Evolutionary conservation across 1,140 invertebrate species (phyloP), one percentile per base, ranked within the genome.

Genomic region (Drosophila ambigua): DNA sequence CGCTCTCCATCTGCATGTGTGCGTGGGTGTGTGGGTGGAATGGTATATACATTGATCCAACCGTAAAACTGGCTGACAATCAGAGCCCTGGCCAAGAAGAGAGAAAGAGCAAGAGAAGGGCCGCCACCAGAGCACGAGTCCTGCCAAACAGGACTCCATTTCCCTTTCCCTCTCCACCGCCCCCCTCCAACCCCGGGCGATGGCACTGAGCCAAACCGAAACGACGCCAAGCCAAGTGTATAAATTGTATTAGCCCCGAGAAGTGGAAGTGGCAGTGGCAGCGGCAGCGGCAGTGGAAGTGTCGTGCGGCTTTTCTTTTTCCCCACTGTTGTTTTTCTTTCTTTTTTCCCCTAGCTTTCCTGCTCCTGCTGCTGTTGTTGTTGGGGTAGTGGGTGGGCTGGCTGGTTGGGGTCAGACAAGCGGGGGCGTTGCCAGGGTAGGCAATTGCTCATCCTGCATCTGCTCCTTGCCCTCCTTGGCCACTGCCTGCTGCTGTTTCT

Each of bases 11-110:
- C n/a, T n/a, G n/a, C n/a, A n/a, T 16, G 16, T 20, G 20, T 20
- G 48, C 65, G 71, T 67, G 62, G 69, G 39, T 75, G 58, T 79
- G 67, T 75, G 66, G 66, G 79, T 77, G 71, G 74, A 67, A 87
- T 54, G 78, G 82, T 74, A 85, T 85, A 87, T 87, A 85, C 82
- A 85, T 85, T 85, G 82, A 85, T 85, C 82, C 83, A 85, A 85
- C 82, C 82, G 82, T 85, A 87, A 85, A 85, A 85, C 82, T 87
- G 82, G 78, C 82, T 87, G 82, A 87, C 78, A 85, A 85, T 79
- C 82, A 39, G 82, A 69, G 83, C 45, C 35, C 58, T 28, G 50
- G 48, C 31, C 16, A 51, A 39, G 20, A 45, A 64, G 68, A 63
- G 35, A 26, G 51, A 62, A 28, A 44, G 39, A 57, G 28, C 6